These are phyloP conservation scores for Sphyrna mokarran DNA, from an alignment of 2,113 vertebrate genomes.

Conservation along the genomic window DNA sequence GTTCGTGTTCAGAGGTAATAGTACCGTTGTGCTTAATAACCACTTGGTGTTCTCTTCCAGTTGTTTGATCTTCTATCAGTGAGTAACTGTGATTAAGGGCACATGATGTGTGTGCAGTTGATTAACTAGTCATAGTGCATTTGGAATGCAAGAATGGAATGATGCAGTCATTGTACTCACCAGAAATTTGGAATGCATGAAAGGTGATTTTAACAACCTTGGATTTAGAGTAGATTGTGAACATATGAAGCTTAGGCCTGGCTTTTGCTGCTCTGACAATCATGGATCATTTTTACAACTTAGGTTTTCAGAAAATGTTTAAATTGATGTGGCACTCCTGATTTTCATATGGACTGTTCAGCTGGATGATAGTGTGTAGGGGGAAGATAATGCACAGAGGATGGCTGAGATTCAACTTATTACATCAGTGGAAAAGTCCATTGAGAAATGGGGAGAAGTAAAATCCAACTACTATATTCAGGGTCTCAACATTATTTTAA, in stretches of 20 bases:
- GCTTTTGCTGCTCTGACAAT: not conserved
- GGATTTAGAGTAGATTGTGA: not conserved
- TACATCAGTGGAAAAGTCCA: constrained; percentile 31
- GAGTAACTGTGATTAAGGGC: not conserved
- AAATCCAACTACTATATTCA: not conserved
- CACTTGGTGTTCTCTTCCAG: not conserved
- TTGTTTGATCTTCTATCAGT: not conserved
- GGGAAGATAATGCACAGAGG: constrained; percentile 28
- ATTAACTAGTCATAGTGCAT: not conserved
- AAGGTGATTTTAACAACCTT: not conserved
- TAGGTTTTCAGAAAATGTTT: not conserved
- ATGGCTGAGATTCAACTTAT: constrained; percentile 33
- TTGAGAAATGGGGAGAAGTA: constrained; percentile 1
- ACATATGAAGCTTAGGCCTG: not conserved
- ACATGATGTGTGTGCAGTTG: not conserved
- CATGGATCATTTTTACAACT: not conserved
- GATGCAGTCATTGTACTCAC: not conserved
- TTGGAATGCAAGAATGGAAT: constrained; percentile 5
- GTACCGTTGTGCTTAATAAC: not conserved
- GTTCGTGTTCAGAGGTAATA: not conserved
- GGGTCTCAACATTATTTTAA: not conserved
- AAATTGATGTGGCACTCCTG: not conserved
- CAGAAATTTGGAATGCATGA: not conserved
- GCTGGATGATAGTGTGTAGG: not conserved
- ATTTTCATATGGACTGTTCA: constrained; percentile 5